Conservation (phyloP, 1,140 invertebrate species). For the Caenorhabditis tropicalis region DNA sequence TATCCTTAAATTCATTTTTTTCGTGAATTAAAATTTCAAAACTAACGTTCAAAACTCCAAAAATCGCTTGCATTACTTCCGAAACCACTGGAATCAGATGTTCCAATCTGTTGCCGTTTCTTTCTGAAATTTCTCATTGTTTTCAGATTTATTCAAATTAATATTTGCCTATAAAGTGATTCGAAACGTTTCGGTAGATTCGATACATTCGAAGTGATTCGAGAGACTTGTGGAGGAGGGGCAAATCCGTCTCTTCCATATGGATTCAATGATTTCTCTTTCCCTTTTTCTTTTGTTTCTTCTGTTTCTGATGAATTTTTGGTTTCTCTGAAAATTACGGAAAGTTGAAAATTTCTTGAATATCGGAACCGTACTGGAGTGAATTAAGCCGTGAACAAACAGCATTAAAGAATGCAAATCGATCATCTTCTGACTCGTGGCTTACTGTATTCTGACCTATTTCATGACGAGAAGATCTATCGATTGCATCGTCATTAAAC, state of each 20-base stretch:
- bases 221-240: not conserved
- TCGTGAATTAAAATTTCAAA: too few species aligned
- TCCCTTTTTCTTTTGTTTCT: not conserved
- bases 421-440: conserved; percentile 4
- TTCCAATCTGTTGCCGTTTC: not conserved
- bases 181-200: conserved; percentile 10
- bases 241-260: conserved; percentile 5
- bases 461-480: conserved; percentile 2
- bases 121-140: not conserved
- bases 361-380: not conserved
- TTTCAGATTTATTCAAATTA: not conserved
- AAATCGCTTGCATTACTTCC: conserved; percentile 31
- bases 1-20: conserved; percentile 30
- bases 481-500: conserved; percentile 24
- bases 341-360: not conserved
- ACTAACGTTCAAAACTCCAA: conserved; percentile 26
- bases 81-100: conserved; percentile 16
- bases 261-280: not conserved
- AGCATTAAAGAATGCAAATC: conserved; percentile 22
- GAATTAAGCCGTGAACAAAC: conserved; percentile 1
- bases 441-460: conserved; percentile 5
- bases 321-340: not conserved
- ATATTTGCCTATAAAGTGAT: conserved; percentile 9
- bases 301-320: conserved; percentile 6
- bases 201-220: not conserved